Conservation (phyloP, 2,113 vertebrate genomes). For the Oryctolagus cuniculus region mOryCun1.1 NC_091438.1:54255001-54255500, state of each 20-base stretch:
- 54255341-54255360: neutral
- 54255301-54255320: neutral
- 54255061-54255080: too few relatives aligned
- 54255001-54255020: too few relatives aligned
- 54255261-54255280: neutral
- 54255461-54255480: neutral
- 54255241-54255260: neutral
- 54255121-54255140: too few relatives aligned
- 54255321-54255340: neutral
- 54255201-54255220: too few relatives aligned
- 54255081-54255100: too few relatives aligned
- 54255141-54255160: too few relatives aligned
- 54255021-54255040: too few relatives aligned
- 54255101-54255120: too few relatives aligned
- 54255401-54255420: slow-evolving; percentile 25
- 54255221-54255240: too few relatives aligned
- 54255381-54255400: neutral
- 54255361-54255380: slow-evolving; percentile 33
- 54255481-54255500: neutral
- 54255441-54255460: neutral
- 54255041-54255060: too few relatives aligned
- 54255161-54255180: too few relatives aligned
- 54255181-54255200: too few relatives aligned
- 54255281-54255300: neutral
- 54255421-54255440: slow-evolving; percentile 34